Conservation (phyloP, 2,888 invertebrate species). For the Drosophila mimetica region DNA sequence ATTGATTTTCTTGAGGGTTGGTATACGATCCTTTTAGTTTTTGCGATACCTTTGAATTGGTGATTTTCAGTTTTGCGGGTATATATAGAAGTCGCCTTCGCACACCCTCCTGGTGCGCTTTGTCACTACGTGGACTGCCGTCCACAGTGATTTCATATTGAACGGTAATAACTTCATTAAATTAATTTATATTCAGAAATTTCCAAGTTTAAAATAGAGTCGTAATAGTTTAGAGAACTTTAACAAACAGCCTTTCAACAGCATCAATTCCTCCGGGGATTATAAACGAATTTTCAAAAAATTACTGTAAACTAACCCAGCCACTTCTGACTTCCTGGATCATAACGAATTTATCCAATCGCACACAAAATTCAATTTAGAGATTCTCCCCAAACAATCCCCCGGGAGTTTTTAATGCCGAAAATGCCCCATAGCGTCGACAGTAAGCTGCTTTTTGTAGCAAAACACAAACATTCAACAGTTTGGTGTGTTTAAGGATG, state of each 20-base stretch:
- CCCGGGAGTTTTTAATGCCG: conserved; percentile 8
- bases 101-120: too few relatives aligned
- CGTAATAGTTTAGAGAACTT: too few relatives aligned
- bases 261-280: background rate
- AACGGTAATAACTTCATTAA: too few relatives aligned
- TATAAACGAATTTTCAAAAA: background rate
- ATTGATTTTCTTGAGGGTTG: too few relatives aligned
- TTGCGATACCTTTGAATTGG: too few relatives aligned
- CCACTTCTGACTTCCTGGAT: conserved; percentile 3
- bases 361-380: conserved; percentile 26
- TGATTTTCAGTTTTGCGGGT: too few relatives aligned
- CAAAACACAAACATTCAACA: conserved; percentile 27
- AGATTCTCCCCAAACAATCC: conserved; percentile 22
- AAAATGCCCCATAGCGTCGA: conserved; percentile 2
- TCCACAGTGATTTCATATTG: too few relatives aligned
- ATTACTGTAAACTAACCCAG: conserved; percentile 1
- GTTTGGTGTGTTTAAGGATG: conserved; percentile 23
- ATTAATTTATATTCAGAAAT: too few relatives aligned
- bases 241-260: background rate
- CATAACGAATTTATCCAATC: conserved; percentile 16
- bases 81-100: too few relatives aligned
- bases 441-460: background rate
- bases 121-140: too few relatives aligned
- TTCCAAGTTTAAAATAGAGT: too few relatives aligned
- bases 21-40: too few relatives aligned